Evolutionary conservation across 2,797 vertebrate genomes (phyloP), one percentile per base, ranked within the genome.

Genomic region (Spondyliosoma cantharus): DNA sequence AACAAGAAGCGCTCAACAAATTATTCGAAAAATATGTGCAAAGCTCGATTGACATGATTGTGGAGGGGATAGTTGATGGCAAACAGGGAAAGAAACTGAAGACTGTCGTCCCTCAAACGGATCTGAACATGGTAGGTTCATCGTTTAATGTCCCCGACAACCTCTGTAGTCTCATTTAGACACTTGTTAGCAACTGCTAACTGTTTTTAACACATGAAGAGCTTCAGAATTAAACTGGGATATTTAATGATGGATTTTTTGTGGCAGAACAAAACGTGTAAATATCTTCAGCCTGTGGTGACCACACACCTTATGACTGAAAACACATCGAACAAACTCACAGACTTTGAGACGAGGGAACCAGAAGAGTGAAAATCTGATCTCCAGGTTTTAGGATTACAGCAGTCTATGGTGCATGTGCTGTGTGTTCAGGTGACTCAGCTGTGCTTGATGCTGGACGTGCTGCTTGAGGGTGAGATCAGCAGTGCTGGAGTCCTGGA

Each of bases 21-120:
- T 89, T 99, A 24, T 99, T 97, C 93, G 91, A 96, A 68, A 99
- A 99, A 82, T 99, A 99, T 0, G 96, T 98, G 32, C 97, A 95
- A 37, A 85, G 67, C n/a, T 94, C 96, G 71, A 96, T 97, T 16
- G 95, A 95, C 32, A 90, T 97, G 97, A 98, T 99, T 43, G 80
- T 97, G 72, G 96, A 98, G 24, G 98, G 98, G 45, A 82, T 97
- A 11, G 90, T 96, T 69, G 96, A 97, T 0, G 97, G 97, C 8
- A 95, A 87, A 84, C 97, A 96, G 32, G 95, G 93, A 37, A 87
- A 95, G 83, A 98, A 92, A 81, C 92, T 98, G 81, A 98, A 96
- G 93, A 98, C 95, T 1, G 92, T 99, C 37, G 94, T 99, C 54
- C 97, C 96, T 45, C 97, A 98, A 92, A 98, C 98, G 17, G 97